Base-by-base conservation (phyloP, 2,888 invertebrate species). In the Theretra japonica region DNA sequence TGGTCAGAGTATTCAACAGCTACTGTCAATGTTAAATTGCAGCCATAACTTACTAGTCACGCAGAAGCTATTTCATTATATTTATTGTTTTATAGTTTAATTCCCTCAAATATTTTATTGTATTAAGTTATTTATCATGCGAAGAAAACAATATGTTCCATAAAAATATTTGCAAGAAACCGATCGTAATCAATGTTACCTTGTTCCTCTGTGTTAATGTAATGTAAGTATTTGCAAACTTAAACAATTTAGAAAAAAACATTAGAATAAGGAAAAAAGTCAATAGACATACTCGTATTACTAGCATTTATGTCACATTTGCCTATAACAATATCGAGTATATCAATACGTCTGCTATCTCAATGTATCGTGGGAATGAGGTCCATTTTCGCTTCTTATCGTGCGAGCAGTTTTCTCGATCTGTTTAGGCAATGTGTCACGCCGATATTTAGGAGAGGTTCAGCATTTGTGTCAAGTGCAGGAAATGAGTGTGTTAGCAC, bases 361-460 rank as follows among this genome's bases (percentile, higher is more conserved):
- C 68, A 74, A 82, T 80, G 81, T 80, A 84, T 82, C 90, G 92
- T 92, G 92, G 86, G 92, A 92, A 92, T 79, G 82, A 73, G 81
- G 79, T 74, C 77, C 77, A 80, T 80, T 84, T 83, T 85, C 80
- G 73, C 80, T 84, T 82, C 79, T 80, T 81, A 82, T 83, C 78
- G 76, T 74, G 77, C 80, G 79, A 78, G 76, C 80, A 74, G 77
- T 75, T 79, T 75, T 75, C 59, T 70, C 70, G 62, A 75, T 77
- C 73, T 70, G 59, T 71, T 75, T 62, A 8, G 33, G 53, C 17
- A 30, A 53, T 56, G 17, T 53, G 62, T 41, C 62, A 62, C 30
- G 7, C 7, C 7, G 7, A 19, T 11, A 41, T 62, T 62, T 21
- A 15, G n/a, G 33, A 62, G 15, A 62, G 21, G 11, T 15, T 11